Evolutionary conservation across 1,140 invertebrate species (phyloP), one percentile per base, ranked within the genome.

Genomic region (Panagrolaimus sp.): DNA sequence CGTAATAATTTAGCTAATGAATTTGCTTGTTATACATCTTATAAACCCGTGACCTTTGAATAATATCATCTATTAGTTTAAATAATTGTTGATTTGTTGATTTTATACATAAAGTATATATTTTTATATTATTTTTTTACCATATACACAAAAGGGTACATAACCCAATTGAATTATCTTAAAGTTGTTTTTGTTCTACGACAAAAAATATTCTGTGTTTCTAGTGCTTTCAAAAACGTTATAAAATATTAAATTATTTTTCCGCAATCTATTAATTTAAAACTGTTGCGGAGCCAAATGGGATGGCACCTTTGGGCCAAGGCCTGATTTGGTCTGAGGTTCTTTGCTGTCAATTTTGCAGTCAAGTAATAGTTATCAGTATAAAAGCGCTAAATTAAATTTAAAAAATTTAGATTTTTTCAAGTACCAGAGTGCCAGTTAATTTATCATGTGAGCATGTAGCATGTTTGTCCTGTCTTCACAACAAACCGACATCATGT

Each of bases 11-110:
- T 96, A 78, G 91, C 90, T 0, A 96, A 96, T 86, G 90, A 93
- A 84, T 96, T 96, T 85, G 88, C 86, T 47, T 93, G 91, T 87
- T 96, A 89, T 85, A 87, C 90, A 26, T 95, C 95, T 86, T 95
- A 91, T 65, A 5, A 32, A 21, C 74, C 73, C 28, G 15, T 52
- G 32, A 17, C 21, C 21, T 28, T 67, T 67, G 38, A 63, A 55
- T 43, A 32, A 1, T 63, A 8, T 67, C 64, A 24, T 9, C 45
- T 15, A 38, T 17, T 44, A 17, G 1, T 66, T 32, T 17, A 17
- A 14, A 15, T 66, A 17, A 32, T 66, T 66, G 38, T 66, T 46
- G 21, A 47, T 66, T 66, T 44, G 44, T 17, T 66, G 4, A 15
- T 14, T 46, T 63, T 65, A 21, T 43, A 63, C 9, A 62, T 68